Evolutionary conservation across 2,888 invertebrate species (phyloP).

Genomic region (Epistrophe eligans): DNA sequence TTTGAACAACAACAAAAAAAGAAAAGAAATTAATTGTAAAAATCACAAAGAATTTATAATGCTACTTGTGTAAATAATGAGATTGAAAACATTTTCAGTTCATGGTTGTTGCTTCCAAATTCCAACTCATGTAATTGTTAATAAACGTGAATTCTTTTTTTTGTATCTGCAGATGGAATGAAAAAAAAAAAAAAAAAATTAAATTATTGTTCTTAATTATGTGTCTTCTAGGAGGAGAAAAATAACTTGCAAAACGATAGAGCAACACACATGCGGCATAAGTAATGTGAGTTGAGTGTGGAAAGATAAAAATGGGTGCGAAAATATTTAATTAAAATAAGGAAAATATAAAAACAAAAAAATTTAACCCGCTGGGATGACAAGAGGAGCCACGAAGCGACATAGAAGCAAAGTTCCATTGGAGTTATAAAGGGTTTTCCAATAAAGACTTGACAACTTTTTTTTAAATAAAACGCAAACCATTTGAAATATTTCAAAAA

Average conservation of each 20-base stretch:
- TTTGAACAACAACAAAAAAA: neutral
- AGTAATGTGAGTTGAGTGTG: neutral
- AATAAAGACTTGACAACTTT: too few species aligned
- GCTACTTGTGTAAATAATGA: conserved; percentile 16
- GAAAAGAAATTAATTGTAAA: neutral
- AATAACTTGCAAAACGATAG: neutral
- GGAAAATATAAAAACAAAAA: neutral
- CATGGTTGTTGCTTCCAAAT: neutral
- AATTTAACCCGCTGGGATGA: too few species aligned
- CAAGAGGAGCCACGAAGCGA: too few species aligned
- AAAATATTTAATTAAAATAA: conserved; percentile 6
- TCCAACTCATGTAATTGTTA: neutral
- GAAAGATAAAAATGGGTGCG: neutral
- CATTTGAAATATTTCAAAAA: too few species aligned
- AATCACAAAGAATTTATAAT: conserved; percentile 10
- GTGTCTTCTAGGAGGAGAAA: neutral
- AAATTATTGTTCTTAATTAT: conserved; percentile 1
- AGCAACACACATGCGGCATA: neutral
- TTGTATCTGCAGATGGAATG: neutral
- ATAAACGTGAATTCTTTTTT: neutral
- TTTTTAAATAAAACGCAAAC: too few species aligned
- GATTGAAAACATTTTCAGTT: neutral
- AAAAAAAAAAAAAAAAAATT: neutral
- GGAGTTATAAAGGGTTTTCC: too few species aligned
- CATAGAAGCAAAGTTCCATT: too few species aligned